Percentiles rank a stretch among this genome's conserved stretches.
These are phyloP conservation scores for Caenorhabditis drosophilae DNA, from an alignment of 2,888 invertebrate genomes.

Conservation along the genomic window DNA sequence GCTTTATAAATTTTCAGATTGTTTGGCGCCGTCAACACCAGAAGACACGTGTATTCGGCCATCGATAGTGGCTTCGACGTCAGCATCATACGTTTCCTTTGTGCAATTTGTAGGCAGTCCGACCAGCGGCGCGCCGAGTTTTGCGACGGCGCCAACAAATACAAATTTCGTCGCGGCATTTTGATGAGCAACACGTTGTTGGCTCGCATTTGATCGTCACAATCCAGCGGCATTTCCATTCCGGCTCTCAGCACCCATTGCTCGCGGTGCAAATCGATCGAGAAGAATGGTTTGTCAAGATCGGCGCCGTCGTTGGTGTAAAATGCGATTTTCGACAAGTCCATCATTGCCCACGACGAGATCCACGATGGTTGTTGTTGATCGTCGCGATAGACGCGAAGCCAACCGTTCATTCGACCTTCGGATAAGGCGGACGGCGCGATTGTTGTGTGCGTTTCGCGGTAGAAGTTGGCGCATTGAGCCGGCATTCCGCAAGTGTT, in stretches of 20 bases:
- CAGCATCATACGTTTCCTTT: conserved; percentile 39
- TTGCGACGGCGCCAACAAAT: conserved; percentile 40
- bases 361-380: conserved; percentile 31
- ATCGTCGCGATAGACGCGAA: conserved; percentile 47
- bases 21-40: conserved; percentile 39
- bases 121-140: conserved; percentile 40
- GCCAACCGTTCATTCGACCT: conserved; percentile 55
- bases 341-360: conserved; percentile 49
- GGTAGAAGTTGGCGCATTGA: conserved; percentile 39
- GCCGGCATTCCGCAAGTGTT: conserved; percentile 50
- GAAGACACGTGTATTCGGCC: conserved; percentile 40
- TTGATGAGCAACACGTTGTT: conserved; percentile 57
- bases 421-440: conserved; percentile 1
- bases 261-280: conserved; percentile 54
- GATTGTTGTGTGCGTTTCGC: conserved; percentile 32
- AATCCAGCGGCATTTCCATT: conserved; percentile 33
- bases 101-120: conserved; percentile 42
- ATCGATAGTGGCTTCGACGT: conserved; percentile 35
- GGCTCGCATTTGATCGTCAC: conserved; percentile 27
- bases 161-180: conserved; percentile 43
- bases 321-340: conserved; percentile 45
- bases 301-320: conserved; percentile 55
- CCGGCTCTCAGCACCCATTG: conserved; percentile 53
- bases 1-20: conserved; percentile 44
- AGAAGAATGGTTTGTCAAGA: conserved; percentile 39